Evolutionary conservation across 2,113 vertebrate species (phyloP).

Genomic region (Gobius niger): DNA sequence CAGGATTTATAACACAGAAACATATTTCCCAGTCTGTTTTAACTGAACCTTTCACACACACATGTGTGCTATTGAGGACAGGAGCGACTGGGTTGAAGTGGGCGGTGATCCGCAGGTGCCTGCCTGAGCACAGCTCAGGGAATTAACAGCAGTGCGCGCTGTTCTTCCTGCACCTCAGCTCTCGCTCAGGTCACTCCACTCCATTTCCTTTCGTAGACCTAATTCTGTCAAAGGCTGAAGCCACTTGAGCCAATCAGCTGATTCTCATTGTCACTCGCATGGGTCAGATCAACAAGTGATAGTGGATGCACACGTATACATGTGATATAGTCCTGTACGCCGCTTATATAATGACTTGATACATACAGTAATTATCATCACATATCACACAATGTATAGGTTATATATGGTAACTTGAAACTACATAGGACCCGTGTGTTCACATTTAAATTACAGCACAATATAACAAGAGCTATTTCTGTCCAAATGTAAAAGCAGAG

Average conservation of each 20-base stretch:
- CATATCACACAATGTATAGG: no score
- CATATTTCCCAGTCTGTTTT: neutral
- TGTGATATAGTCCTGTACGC: neutral
- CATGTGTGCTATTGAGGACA: conserved; percentile 31
- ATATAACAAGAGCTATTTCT: neutral
- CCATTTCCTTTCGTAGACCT: conserved; percentile 71
- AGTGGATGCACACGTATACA: neutral
- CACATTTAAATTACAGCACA: neutral
- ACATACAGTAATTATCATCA: neutral
- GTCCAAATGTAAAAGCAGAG: neutral
- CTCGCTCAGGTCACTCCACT: conserved; percentile 58
- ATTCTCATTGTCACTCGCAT: conserved; percentile 17
- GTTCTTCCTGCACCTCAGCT: conserved; percentile 60
- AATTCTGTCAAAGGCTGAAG: conserved; percentile 72
- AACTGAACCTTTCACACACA: neutral
- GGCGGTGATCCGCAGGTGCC: conserved; percentile 59
- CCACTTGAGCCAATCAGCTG: conserved; percentile 47
- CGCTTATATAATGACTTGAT: neutral
- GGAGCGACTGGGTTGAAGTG: conserved; percentile 52
- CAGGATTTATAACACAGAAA: no score
- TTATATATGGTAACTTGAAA: neutral
- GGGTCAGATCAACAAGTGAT: neutral
- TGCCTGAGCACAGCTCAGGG: conserved; percentile 71
- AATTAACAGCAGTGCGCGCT: conserved; percentile 74
- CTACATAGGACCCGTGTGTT: neutral